phyloP scores from a whole-genome alignment of 2,888 invertebrate genomes.

The Drosophila anceps region DNA sequence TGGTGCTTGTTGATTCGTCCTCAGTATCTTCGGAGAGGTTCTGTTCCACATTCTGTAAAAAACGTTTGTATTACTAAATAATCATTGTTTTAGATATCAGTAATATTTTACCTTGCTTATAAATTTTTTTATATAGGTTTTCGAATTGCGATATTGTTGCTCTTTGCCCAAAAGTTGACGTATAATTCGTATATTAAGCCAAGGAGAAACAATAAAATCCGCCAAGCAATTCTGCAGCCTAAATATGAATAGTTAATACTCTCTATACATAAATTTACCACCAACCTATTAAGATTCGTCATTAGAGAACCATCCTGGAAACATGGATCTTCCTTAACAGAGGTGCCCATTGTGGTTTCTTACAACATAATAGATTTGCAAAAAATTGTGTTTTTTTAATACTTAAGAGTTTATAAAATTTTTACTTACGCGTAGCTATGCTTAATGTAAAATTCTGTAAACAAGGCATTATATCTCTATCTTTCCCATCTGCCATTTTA shows the following conservation, averaged over 20 bases:
- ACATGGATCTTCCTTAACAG: slow-evolving; percentile 22
- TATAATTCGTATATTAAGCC: slow-evolving; percentile 7
- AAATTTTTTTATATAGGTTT: neutral
- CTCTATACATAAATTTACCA: too few relatives aligned
- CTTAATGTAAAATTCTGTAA: slow-evolving; percentile 54
- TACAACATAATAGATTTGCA: neutral
- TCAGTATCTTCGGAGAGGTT: neutral
- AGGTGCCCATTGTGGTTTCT: slow-evolving; percentile 54
- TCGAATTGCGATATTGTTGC: neutral
- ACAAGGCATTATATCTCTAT: slow-evolving; percentile 46
- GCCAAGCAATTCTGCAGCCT: slow-evolving; percentile 9
- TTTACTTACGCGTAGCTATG: slow-evolving; percentile 72
- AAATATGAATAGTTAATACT: too few relatives aligned
- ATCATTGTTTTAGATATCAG: too few relatives aligned
- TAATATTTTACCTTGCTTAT: slow-evolving; percentile 19
- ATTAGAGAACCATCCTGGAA: slow-evolving; percentile 27
- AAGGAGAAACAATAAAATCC: slow-evolving; percentile 2
- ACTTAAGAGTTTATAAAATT: neutral
- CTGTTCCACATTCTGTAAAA: slow-evolving; percentile 1
- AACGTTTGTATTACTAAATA: too few relatives aligned
- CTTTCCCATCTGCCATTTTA: slow-evolving; percentile 43
- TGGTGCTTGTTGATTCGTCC: neutral
- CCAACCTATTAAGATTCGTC: slow-evolving; percentile 11
- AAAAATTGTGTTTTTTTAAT: too few relatives aligned
- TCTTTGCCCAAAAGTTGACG: slow-evolving; percentile 22